Evolutionary conservation across 2,113 vertebrate genomes (phyloP), one percentile per base, ranked within the genome.

Genomic region (Apteryx mantelli): DNA sequence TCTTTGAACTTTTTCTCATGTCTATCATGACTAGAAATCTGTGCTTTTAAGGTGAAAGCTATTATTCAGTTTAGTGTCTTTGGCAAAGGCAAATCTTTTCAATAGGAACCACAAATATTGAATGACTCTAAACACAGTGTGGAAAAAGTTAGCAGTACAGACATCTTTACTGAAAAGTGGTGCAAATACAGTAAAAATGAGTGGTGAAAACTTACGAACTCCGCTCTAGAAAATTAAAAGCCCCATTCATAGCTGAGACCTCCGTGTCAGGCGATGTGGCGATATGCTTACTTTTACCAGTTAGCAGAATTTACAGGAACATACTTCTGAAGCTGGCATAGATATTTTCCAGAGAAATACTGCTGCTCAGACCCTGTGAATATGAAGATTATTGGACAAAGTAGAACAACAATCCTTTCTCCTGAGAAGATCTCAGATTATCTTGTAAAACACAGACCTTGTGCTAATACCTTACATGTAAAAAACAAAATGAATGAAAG

Each of bases 381-480:
- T 61, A 34, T 92, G 79, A 82, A 95, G 87, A 73, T 88, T 85
- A 83, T 58, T 93, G 58, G 79, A 78, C 71, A 89, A 86, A 94
- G 48, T 55, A 36, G n/a, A 48, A 83, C 50, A 74, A 61, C 53
- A 91, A 6, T 46, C 55, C 56, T 77, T 77, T 68, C 52, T 96
- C 79, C 84, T 70, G 50, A 82, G 36, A 21, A 92, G 46, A 56
- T 73, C 91, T 91, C 91, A 82, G 78, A 38, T 94, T 95, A 79
- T 71, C 85, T 86, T 65, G 55, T 95, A 95, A 94, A 97, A 91
- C 82, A 80, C 60, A 86, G 66, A 69, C 30, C n/a, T 92, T 94
- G 66, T 97, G 75, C 73, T 61, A 79, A 92, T 78, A 78, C 58
- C 48, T 88, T 90, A 58, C 46, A 50, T 63, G 11, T 73, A 91